Base-by-base conservation (phyloP, 2,888 invertebrate genomes). In the Drosophila peninsularis region DNA sequence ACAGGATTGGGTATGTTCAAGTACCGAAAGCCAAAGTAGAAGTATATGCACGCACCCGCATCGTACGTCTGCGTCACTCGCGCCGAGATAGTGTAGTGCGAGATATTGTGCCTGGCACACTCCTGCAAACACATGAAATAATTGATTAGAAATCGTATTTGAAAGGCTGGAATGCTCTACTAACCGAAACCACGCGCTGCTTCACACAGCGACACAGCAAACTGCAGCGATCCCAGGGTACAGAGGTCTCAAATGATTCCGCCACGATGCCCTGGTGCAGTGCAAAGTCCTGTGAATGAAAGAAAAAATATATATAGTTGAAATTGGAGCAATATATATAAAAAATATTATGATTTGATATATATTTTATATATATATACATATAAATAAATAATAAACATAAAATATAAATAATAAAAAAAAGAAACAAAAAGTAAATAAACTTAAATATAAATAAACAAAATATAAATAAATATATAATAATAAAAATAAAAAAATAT, bases 191-290 rank as follows among this genome's bases (percentile, higher is more conserved):
- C 5, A 99, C 94, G 53, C 97, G 94, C 61, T 95, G 94, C 92
- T 99, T 99, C 6, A 99, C 98, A 93, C 98, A 98, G 58, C 94
- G 94, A 91, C 98, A 98, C 39, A 99, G 93, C 17, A 95, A 93
- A 32, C 96, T 92, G 13, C 97, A 95, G 58, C 97, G 95, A 93
- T 98, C 97, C 99, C 99, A 99, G 1, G 99, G 97, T 2, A 98
- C 98, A 0, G 99, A 99, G 0, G 99, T 99, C 93, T 99, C 99
- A 93, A 99, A 99, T 0, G 99, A 99, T 92, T 99, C 99, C 0
- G 98, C 96, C 2, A 99, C 95, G 19, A 98, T 94, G 77, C 95
- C 94, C 92, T 96, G 97, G 61, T 97, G 96, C 75, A 99, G 94
- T 0, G 96, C 99, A 54, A 99, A 93, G 92, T 99, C 99, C 97